These are phyloP conservation scores for Porites australiensis DNA, from an alignment of 64 coral and sea anemone genomes.

Conservation along the genomic window DNA sequence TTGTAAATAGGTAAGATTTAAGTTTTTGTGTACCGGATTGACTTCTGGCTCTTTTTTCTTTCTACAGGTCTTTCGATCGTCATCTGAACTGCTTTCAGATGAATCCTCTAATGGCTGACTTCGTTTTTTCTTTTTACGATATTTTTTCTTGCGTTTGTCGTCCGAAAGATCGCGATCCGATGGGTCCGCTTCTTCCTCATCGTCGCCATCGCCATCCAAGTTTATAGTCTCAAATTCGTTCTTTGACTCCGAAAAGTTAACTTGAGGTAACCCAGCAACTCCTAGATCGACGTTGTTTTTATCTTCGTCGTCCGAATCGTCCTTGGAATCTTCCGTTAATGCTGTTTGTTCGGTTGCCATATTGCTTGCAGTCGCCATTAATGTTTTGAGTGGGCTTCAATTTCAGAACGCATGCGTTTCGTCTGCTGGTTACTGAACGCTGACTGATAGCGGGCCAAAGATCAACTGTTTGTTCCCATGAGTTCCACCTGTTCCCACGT, in stretches of 20 bases:
- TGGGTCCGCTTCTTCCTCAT: slow-evolving; percentile 87
- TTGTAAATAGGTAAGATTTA: not conserved
- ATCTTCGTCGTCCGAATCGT: slow-evolving; percentile 81
- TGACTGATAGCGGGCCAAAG: not conserved
- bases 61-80: slow-evolving; percentile 71
- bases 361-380: slow-evolving; percentile 63
- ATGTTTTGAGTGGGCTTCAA: slow-evolving; percentile 54
- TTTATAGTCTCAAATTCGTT: slow-evolving; percentile 95
- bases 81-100: slow-evolving; percentile 93
- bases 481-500: no score
- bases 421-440: not conserved
- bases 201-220: slow-evolving; percentile 87
- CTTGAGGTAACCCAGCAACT: slow-evolving; percentile 54
- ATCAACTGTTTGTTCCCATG: no score
- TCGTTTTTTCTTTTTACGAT: slow-evolving; percentile 91
- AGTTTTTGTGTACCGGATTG: slow-evolving; percentile 84
- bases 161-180: slow-evolving; percentile 67
- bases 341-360: slow-evolving; percentile 45
- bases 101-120: slow-evolving; percentile 64
- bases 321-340: slow-evolving; percentile 1
- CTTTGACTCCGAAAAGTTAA: slow-evolving; percentile 54
- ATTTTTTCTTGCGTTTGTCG: slow-evolving; percentile 76
- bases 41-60: slow-evolving; percentile 62
- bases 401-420: not conserved
- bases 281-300: slow-evolving; percentile 86